Base-by-base conservation (phyloP, 1,140 invertebrate genomes). In the Periplaneta americana region DNA sequence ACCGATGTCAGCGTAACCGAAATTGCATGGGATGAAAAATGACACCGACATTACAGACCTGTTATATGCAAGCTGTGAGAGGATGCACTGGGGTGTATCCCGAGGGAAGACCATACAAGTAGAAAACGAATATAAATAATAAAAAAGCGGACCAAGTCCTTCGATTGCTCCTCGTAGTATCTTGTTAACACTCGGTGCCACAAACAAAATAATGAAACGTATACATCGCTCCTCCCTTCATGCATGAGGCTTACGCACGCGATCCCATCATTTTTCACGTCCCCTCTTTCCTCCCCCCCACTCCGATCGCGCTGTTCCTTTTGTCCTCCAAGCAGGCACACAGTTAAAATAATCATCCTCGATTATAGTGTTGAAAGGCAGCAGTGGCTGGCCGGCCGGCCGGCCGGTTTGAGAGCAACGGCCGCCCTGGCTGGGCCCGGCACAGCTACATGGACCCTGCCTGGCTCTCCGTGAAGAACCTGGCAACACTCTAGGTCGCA, bases 291-390 rank as follows among this genome's bases (percentile, higher is more conserved):
- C 37, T n/a, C 22, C 18, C 77, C 28, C 35, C 0, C 76, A 78
- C 22, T 10, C 34, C 34, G 32, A 28, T 78, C 34, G 28, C 75
- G 28, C 22, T 35, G 9, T 34, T 76, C 32, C 33, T 34, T 76
- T 78, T 78, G 77, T 37, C 77, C 35, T 37, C 37, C 77, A 36
- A 17, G 32, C 75, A 35, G 22, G 34, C 33, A 18, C 75, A 34
- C 77, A 37, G 34, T 78, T 78, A 78, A 78, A 78, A 78, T 78
- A 78, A 78, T 78, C 77, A 78, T 78, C 77, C 77, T 78, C 77
- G 35, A 78, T 78, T 78, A 78, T 39, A 78, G 77, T 37, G 77
- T 78, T 78, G 77, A 78, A 78, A 78, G 77, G 77, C 77, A 35
- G 34, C 37, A 37, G 77, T 37, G 37, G 34, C 75, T 34, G 75